phyloP scores from a whole-genome alignment of 2,797 vertebrate species.

The Phylloscopus collybita region DNA sequence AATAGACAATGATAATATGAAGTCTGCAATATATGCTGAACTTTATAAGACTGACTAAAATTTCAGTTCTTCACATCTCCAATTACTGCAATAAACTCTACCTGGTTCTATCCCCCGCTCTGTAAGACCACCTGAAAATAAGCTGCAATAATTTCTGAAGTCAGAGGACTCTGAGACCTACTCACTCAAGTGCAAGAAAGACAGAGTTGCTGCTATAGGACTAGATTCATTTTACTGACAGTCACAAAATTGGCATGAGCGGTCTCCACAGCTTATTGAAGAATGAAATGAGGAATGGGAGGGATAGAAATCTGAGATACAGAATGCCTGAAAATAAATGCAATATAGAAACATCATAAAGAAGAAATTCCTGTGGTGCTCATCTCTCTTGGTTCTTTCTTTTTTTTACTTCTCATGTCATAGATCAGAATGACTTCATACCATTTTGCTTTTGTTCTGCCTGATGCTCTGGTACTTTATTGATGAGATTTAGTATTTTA shows the following conservation, averaged over 20 bases:
- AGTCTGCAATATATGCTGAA: not conserved
- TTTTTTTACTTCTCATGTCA: not conserved
- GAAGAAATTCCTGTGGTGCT: not conserved
- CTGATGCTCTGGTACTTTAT: not conserved
- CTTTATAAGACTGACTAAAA: not conserved
- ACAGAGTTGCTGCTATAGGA: not conserved
- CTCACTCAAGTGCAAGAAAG: not conserved
- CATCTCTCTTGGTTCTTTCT: not conserved
- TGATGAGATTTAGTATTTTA: not conserved
- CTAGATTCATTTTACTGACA: not conserved
- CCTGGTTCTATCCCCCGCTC: not conserved
- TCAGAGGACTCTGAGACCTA: not conserved
- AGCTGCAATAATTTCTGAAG: not conserved
- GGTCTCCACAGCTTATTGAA: conserved; percentile 11
- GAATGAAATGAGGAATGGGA: conserved; percentile 21
- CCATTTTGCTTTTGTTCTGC: not conserved
- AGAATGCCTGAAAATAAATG: conserved; percentile 17
- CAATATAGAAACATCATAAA: not conserved
- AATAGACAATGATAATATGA: not conserved
- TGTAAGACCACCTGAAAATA: not conserved
- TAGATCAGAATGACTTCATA: conserved; percentile 19
- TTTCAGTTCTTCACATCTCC: not conserved
- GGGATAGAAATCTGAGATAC: not conserved
- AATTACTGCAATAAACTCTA: not conserved
- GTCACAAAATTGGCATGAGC: not conserved